These are phyloP conservation scores for Drosophila testacea DNA, from an alignment of 2,888 invertebrate species.

Conservation along the genomic window DNA sequence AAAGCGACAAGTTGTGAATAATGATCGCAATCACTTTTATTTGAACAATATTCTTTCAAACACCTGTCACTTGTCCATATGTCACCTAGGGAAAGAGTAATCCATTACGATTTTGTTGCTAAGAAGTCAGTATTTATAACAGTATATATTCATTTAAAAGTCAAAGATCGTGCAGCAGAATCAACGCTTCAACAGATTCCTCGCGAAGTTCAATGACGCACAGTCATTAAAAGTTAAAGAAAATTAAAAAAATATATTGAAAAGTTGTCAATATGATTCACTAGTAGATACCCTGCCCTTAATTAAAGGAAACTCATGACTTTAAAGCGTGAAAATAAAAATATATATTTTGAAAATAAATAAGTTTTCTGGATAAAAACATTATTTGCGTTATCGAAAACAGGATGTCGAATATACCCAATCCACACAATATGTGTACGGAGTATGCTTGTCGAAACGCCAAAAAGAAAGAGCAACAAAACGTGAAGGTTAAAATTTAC, in stretches of 20 bases:
- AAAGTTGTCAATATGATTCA: neutral
- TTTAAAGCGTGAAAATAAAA: too few species aligned
- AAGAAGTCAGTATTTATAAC: neutral
- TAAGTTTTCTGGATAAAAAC: too few species aligned
- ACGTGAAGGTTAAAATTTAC: slow-evolving; percentile 73
- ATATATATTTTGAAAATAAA: neutral
- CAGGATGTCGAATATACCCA: neutral
- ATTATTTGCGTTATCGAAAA: too few species aligned
- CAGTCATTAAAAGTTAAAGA: slow-evolving; percentile 28
- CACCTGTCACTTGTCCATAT: slow-evolving; percentile 1
- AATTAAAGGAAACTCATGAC: too few species aligned
- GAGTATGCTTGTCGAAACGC: slow-evolving; percentile 9
- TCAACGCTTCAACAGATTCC: slow-evolving; percentile 10
- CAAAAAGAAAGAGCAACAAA: slow-evolving; percentile 49
- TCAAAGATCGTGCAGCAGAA: neutral
- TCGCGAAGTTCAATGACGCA: slow-evolving; percentile 54
- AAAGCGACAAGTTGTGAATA: slow-evolving; percentile 27
- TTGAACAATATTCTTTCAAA: neutral
- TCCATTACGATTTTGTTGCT: neutral
- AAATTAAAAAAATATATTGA: slow-evolving; percentile 11
- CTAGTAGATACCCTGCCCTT: neutral
- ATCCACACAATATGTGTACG: neutral
- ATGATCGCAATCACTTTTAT: slow-evolving; percentile 1
- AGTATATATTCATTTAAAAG: neutral
- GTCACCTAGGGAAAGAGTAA: neutral